Evolutionary conservation across 2,888 invertebrate genomes (phyloP).

Genomic region (Ochlodes sylvanus): DNA sequence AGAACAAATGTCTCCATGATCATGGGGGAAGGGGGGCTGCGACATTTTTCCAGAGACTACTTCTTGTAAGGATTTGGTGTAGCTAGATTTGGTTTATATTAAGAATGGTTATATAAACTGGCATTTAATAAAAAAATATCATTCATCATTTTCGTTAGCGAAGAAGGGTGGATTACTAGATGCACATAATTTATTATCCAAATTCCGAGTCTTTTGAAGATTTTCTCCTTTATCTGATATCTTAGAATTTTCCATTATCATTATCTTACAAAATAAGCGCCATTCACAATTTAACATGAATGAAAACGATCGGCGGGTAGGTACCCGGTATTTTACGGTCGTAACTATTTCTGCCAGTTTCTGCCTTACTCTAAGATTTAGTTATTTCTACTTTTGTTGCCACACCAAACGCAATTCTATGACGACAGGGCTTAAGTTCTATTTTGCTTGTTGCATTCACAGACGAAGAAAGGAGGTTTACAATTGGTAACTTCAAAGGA

Average conservation of each 20-base stretch:
- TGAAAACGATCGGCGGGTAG: constrained; percentile 3
- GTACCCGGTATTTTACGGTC: constrained; percentile 17
- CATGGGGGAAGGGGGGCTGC: too few species aligned
- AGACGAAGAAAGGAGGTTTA: constrained; percentile 13
- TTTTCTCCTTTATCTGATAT: not conserved
- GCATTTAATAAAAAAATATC: too few species aligned
- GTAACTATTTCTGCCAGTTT: not conserved
- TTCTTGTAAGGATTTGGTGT: too few species aligned
- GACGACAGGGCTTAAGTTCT: not conserved
- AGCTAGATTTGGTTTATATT: too few species aligned
- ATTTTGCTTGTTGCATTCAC: constrained; percentile 1
- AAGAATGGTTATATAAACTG: too few species aligned
- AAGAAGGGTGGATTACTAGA: too few species aligned
- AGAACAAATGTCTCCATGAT: too few species aligned
- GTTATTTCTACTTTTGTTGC: not conserved
- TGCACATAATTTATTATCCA: too few species aligned
- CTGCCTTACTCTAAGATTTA: constrained; percentile 14
- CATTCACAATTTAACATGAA: constrained; percentile 20
- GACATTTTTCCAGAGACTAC: too few species aligned
- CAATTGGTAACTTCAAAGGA: constrained; percentile 34
- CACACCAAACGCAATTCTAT: not conserved
- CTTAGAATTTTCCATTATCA: not conserved
- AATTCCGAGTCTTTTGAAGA: too few species aligned
- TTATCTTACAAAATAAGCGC: not conserved
- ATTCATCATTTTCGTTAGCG: too few species aligned